Evolutionary conservation across 2,113 vertebrate species (phyloP).

Genomic region (Seriola quinqueradiata): DNA sequence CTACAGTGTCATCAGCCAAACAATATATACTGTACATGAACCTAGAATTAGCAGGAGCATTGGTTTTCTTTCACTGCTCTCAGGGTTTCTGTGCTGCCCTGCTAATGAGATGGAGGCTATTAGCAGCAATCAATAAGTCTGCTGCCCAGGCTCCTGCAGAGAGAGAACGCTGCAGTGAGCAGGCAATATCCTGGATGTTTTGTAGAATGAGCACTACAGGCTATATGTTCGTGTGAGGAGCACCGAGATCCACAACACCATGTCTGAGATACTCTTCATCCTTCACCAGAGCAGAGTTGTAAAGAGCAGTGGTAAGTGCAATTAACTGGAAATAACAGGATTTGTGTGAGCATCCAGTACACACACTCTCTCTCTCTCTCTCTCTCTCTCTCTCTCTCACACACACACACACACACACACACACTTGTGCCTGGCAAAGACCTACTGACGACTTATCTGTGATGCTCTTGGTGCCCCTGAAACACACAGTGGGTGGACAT

Average conservation of each 20-base stretch:
- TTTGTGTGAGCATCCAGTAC: constrained; percentile 13
- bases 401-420: constrained; percentile 18
- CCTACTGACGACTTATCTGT: neutral
- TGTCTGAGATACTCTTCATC: neutral
- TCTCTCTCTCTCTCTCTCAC: neutral
- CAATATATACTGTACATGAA: neutral
- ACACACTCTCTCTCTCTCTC: neutral
- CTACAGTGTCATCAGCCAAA: constrained; percentile 20
- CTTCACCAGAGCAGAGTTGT: neutral
- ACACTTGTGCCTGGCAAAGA: constrained; percentile 1
- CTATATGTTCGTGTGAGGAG: neutral
- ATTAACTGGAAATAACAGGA: constrained; percentile 33
- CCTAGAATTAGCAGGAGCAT: neutral
- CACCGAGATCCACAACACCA: neutral
- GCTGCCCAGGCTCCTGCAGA: neutral
- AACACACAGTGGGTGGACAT: constrained; percentile 17
- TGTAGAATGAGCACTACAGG: neutral
- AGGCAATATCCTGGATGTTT: constrained; percentile 8
- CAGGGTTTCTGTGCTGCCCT: constrained; percentile 3
- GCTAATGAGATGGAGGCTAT: constrained; percentile 37
- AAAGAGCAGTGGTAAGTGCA: constrained; percentile 1
- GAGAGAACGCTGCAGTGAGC: constrained; percentile 16
- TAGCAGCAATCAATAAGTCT: constrained; percentile 48
- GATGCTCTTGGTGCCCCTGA: constrained; percentile 17
- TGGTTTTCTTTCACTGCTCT: constrained; percentile 6